A percentile compares a stretch with the other conserved stretches of the same genome.
phyloP scores from a whole-genome alignment of 2,797 vertebrate genomes.

The Loriculus beryllinus region DNA sequence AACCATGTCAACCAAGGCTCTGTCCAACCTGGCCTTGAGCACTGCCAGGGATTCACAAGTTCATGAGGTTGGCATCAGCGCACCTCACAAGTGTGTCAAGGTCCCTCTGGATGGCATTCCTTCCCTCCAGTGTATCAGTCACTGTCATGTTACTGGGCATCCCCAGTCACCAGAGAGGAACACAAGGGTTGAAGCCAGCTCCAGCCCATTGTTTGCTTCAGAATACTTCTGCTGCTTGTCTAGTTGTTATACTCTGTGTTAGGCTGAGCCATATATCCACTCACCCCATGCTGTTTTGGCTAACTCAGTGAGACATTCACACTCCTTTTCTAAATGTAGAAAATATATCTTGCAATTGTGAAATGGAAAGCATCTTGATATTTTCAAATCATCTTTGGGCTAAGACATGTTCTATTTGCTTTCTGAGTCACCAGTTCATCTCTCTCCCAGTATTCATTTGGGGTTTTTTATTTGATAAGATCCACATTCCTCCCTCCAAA shows the following conservation, averaged over 20 bases:
- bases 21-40: too few species aligned
- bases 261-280: background rate
- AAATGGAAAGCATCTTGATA: background rate
- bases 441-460: background rate
- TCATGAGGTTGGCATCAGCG: too few species aligned
- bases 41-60: too few species aligned
- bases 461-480: background rate
- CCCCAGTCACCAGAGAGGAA: accelerated
- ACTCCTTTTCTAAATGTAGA: background rate
- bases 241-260: background rate
- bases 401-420: background rate
- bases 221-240: background rate
- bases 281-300: background rate
- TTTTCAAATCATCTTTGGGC: background rate
- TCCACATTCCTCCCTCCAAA: background rate
- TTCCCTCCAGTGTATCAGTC: too few species aligned
- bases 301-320: background rate
- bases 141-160: accelerated
- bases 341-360: background rate
- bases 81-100: too few species aligned
- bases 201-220: background rate
- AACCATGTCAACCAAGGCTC: too few species aligned
- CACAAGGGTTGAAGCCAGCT: background rate
- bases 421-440: background rate
- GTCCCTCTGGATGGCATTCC: too few species aligned